Conservation (phyloP, 2,888 invertebrate genomes). For the Xylophagus ater region DNA sequence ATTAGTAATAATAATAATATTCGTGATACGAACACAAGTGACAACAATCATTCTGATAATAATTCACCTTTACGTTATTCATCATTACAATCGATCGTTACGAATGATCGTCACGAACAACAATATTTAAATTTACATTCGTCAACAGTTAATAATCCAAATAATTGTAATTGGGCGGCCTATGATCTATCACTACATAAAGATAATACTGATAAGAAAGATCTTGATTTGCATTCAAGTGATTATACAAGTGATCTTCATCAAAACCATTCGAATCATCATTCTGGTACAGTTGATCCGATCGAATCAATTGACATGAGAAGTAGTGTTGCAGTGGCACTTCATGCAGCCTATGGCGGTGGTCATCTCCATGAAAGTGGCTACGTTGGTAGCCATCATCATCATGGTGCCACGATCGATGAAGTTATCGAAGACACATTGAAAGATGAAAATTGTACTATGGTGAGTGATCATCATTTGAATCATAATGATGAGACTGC, state of each 20-base stretch:
- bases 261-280: conserved; percentile 1
- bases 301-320: conserved; percentile 12
- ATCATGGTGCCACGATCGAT: conserved; percentile 25
- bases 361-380: conserved; percentile 12
- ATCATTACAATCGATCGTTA: conserved; percentile 9
- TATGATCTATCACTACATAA: conserved; percentile 19
- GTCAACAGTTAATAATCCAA: background rate
- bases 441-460: conserved; percentile 33
- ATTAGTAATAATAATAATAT: conserved; percentile 9
- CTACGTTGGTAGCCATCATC: conserved; percentile 11
- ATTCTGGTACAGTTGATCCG: too few species aligned
- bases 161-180: conserved; percentile 1
- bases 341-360: conserved; percentile 10
- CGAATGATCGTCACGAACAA: conserved; percentile 9
- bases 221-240: background rate
- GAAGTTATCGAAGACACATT: conserved; percentile 39
- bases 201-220: conserved; percentile 11
- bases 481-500: conserved; percentile 18
- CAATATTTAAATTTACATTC: conserved; percentile 14
- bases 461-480: conserved; percentile 30
- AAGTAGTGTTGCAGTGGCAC: conserved; percentile 13
- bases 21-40: background rate
- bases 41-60: conserved; percentile 1
- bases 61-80: conserved; percentile 12
- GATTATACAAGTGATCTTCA: conserved; percentile 6